Evolutionary conservation across 1,140 invertebrate species (phyloP).

Genomic region (Archivesica marissinica): DNA sequence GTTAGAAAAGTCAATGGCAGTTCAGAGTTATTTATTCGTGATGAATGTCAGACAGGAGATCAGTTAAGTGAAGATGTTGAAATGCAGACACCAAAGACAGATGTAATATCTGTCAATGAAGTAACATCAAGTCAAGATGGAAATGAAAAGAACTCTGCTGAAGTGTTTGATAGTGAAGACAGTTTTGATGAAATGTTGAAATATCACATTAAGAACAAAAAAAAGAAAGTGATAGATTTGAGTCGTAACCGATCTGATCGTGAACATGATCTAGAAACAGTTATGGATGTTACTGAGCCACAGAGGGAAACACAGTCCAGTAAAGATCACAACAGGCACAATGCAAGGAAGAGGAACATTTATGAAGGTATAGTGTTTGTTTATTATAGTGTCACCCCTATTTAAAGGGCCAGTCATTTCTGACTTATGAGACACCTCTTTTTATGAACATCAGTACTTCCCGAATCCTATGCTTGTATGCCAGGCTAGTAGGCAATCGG

Average conservation of each 20-base stretch:
- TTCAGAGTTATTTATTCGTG: too few species aligned
- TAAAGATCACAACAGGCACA: not conserved
- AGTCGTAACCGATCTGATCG: not conserved
- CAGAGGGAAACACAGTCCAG: not conserved
- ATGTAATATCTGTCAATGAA: not conserved
- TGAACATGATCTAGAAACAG: not conserved
- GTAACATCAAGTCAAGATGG: not conserved
- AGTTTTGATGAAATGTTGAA: conserved; percentile 39
- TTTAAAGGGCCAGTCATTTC: too few species aligned
- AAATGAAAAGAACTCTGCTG: not conserved
- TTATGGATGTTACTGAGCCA: too few species aligned
- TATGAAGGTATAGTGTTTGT: not conserved
- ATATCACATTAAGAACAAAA: not conserved
- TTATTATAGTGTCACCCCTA: too few species aligned
- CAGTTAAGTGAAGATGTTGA: not conserved
- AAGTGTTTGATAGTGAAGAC: not conserved
- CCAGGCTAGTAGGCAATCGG: too few species aligned
- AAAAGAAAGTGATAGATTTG: not conserved
- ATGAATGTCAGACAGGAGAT: too few species aligned
- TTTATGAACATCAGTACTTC: too few species aligned
- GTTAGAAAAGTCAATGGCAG: too few species aligned
- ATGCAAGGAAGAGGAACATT: not conserved
- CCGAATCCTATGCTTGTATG: too few species aligned
- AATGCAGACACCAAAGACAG: not conserved
- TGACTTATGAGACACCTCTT: too few species aligned